Conservation (phyloP, 1,140 invertebrate genomes). For the Zaprionus camerounensis region DNA sequence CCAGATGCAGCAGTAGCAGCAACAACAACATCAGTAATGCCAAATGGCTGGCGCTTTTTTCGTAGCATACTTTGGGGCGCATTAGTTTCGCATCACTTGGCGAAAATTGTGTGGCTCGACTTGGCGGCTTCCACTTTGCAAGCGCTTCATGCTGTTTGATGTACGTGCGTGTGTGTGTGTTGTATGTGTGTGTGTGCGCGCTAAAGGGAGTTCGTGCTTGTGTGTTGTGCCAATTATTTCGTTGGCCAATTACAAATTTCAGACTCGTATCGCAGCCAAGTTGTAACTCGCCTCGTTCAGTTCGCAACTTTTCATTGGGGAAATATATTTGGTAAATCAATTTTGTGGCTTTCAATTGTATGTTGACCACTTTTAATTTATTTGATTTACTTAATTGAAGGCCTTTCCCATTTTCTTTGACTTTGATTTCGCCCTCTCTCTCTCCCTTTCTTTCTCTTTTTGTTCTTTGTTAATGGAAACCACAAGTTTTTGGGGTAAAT, state of each 20-base stretch:
- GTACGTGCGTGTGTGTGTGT: conserved; percentile 32
- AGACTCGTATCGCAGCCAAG: conserved; percentile 36
- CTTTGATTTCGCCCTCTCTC: conserved; percentile 6
- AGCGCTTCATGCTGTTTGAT: conserved; percentile 61
- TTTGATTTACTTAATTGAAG: conserved; percentile 59
- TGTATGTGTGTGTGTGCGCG: conserved; percentile 15
- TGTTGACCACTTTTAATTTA: conserved; percentile 56
- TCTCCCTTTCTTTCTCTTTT: neutral
- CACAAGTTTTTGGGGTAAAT: conserved; percentile 20
- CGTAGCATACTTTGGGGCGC: conserved; percentile 50
- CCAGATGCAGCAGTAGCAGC: conserved; percentile 32
- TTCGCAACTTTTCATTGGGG: conserved; percentile 40
- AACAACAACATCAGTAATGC: conserved; percentile 12
- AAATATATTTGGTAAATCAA: conserved; percentile 77
- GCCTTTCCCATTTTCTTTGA: conserved; percentile 18
- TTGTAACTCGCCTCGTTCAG: neutral
- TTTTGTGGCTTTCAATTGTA: conserved; percentile 62
- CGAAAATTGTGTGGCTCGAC: conserved; percentile 63
- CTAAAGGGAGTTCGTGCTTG: conserved; percentile 18
- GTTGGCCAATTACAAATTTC: conserved; percentile 72
- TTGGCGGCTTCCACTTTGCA: conserved; percentile 54
- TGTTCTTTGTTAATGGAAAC: conserved; percentile 27
- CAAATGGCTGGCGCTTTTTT: conserved; percentile 32
- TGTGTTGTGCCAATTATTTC: conserved; percentile 70
- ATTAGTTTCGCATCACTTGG: conserved; percentile 71